phyloP scores from a whole-genome alignment of 2,797 vertebrate genomes.

The Sarcoramphus papa region DNA sequence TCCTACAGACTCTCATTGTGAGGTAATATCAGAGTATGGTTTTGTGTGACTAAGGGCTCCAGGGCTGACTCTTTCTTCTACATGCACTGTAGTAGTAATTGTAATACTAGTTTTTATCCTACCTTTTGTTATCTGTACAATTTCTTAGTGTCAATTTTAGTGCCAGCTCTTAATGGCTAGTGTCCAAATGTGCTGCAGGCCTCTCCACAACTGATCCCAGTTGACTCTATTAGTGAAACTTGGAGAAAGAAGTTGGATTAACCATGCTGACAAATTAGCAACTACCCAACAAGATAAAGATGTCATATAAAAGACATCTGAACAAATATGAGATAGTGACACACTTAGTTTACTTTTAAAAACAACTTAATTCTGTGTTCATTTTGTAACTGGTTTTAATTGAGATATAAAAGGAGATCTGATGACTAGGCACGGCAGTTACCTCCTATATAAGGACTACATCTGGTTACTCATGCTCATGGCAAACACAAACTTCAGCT shows the following conservation, averaged over 20 bases:
- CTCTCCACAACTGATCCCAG: neutral
- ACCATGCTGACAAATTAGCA: neutral
- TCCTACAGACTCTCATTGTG: neutral
- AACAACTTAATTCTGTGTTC: neutral
- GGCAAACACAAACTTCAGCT: neutral
- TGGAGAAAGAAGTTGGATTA: neutral
- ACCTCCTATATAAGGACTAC: neutral
- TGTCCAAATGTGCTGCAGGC: neutral
- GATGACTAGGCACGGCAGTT: neutral
- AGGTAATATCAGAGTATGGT: neutral
- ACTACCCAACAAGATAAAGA: neutral
- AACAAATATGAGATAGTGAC: neutral
- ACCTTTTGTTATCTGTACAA: neutral
- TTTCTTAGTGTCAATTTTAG: neutral
- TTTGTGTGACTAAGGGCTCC: neutral
- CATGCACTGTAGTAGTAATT: neutral
- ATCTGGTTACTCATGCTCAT: neutral
- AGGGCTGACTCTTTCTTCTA: neutral
- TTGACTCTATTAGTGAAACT: neutral
- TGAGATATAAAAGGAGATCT: neutral
- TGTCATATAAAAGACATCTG: neutral
- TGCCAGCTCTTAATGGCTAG: neutral
- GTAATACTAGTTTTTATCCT: neutral
- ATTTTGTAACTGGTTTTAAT: neutral
- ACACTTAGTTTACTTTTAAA: neutral